Conservation (phyloP, 2,113 vertebrate genomes). For the Pelvicachromis taeniatus region DNA sequence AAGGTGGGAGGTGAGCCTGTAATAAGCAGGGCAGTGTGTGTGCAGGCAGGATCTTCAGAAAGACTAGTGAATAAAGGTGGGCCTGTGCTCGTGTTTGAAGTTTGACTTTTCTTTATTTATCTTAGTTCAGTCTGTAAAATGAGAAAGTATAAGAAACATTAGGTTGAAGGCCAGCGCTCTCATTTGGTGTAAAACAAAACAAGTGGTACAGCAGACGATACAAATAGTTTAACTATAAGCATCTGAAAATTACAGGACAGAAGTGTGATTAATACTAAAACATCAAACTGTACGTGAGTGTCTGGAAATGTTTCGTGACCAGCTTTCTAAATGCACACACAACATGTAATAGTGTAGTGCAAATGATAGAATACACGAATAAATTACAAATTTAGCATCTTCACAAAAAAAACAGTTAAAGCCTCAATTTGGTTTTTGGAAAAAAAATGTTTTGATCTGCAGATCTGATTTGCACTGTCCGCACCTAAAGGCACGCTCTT, state of each 20-base stretch:
- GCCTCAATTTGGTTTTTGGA: neutral
- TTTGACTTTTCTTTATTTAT: neutral
- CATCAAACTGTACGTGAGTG: neutral
- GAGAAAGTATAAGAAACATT: neutral
- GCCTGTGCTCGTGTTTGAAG: neutral
- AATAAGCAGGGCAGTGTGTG: neutral
- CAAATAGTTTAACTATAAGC: neutral
- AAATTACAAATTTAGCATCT: neutral
- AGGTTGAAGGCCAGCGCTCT: neutral
- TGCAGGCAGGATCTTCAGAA: neutral
- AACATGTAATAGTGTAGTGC: neutral
- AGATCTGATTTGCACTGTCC: neutral
- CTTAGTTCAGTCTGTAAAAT: neutral
- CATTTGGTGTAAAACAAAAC: neutral
- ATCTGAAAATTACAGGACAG: neutral
- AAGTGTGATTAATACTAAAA: slow-evolving; percentile 19
- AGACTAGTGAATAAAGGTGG: neutral
- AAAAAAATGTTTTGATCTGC: neutral
- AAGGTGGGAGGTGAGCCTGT: neutral
- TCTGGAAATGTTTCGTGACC: slow-evolving; percentile 21
- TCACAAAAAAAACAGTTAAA: slow-evolving; percentile 1
- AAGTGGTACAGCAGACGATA: neutral
- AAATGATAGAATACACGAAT: slow-evolving; percentile 41
- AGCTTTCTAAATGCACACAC: neutral
- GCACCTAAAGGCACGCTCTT: neutral